phyloP scores from a whole-genome alignment of 2,113 vertebrate species.

The Prietella phreatophila region DNA sequence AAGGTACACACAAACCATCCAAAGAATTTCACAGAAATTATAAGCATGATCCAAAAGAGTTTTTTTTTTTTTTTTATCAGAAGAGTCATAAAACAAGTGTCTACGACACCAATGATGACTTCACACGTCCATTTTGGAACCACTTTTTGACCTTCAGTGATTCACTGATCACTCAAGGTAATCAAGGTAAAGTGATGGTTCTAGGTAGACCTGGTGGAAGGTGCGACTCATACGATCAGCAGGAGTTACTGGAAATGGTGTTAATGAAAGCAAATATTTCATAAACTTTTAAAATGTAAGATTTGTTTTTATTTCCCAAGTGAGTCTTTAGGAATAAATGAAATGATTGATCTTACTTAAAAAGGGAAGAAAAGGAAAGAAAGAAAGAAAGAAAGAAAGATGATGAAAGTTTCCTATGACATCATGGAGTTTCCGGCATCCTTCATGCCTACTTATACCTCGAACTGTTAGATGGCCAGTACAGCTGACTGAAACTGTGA shows the following conservation, averaged over 20 bases:
- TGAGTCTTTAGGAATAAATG: too few species aligned
- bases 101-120: too few species aligned
- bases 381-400: not conserved
- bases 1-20: not conserved
- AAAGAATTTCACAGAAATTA: not conserved
- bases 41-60: not conserved
- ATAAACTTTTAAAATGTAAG: too few species aligned
- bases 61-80: too few species aligned
- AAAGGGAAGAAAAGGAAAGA: not conserved
- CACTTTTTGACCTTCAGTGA: too few species aligned
- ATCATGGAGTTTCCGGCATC: constrained; percentile 19
- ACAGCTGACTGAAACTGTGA: not conserved
- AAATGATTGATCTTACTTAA: not conserved
- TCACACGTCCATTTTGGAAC: too few species aligned
- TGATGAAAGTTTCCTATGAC: constrained; percentile 4
- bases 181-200: not conserved
- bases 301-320: too few species aligned
- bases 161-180: not conserved
- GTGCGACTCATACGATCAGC: not conserved
- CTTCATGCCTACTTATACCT: constrained; percentile 23
- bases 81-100: too few species aligned
- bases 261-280: not conserved
- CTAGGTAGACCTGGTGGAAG: not conserved
- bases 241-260: not conserved
- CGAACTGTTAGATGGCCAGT: not conserved